Evolutionary conservation across 1,140 invertebrate species (phyloP).

Genomic region (Archivesica marissinica): DNA sequence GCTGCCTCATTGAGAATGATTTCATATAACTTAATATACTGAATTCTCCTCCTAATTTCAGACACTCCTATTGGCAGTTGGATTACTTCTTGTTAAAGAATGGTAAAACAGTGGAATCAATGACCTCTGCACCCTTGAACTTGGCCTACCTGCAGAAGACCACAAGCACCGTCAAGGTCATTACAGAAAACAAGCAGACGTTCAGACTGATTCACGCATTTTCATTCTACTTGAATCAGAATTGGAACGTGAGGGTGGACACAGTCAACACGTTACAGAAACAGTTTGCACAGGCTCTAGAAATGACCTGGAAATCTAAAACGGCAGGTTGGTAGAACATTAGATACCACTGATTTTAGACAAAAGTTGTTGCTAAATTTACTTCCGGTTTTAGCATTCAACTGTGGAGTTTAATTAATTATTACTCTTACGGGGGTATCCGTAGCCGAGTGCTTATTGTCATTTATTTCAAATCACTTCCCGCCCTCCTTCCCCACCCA

Average conservation of each 20-base stretch:
- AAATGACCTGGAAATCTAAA: constrained; percentile 20
- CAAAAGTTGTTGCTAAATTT: too few species aligned
- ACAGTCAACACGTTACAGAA: background rate
- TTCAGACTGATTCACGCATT: constrained; percentile 20
- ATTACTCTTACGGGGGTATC: too few species aligned
- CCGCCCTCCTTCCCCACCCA: too few species aligned
- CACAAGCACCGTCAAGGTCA: constrained; percentile 5
- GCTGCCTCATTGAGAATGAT: background rate
- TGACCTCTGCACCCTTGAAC: constrained; percentile 30
- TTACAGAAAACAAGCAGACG: constrained; percentile 35
- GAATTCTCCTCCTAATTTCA: too few species aligned
- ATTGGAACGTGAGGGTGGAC: constrained; percentile 8
- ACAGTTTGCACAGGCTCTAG: constrained; percentile 4
- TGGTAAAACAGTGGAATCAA: constrained; percentile 8
- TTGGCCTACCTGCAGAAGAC: background rate
- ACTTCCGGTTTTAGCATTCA: too few species aligned
- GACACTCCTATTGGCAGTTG: constrained; percentile 39
- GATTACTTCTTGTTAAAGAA: constrained; percentile 49
- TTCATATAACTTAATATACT: too few species aligned
- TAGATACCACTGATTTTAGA: too few species aligned
- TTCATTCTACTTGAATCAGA: constrained; percentile 42
- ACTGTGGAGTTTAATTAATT: too few species aligned
- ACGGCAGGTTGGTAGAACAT: constrained; percentile 19
- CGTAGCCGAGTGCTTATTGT: too few species aligned
- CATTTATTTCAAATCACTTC: too few species aligned